phyloP scores from a whole-genome alignment of 1,140 invertebrate genomes.

The Lepidurus couesii region DNA sequence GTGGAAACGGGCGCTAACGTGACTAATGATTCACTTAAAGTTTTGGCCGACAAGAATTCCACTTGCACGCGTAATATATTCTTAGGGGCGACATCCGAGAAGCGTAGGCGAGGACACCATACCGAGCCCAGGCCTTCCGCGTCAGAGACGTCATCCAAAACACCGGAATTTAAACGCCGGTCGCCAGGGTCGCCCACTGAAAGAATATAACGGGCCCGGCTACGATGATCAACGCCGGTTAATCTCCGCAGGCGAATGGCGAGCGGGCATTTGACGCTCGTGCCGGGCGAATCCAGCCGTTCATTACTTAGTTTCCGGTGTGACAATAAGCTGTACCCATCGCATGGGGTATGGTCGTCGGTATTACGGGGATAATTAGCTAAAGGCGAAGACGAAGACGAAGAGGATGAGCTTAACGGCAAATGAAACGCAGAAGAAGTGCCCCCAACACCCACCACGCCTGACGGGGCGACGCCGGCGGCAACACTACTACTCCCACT shows the following conservation, averaged over 20 bases:
- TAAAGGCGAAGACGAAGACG: neutral
- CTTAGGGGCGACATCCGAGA: constrained; percentile 55
- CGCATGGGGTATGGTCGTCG: neutral
- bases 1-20: constrained; percentile 21
- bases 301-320: neutral
- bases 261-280: constrained; percentile 41
- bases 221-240: constrained; percentile 48
- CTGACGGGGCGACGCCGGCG: no score
- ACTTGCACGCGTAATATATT: constrained; percentile 59
- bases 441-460: neutral
- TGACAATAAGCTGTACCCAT: neutral
- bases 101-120: constrained; percentile 60
- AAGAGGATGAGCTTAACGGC: neutral
- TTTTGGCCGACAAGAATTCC: constrained; percentile 69
- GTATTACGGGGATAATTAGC: neutral
- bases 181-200: constrained; percentile 63
- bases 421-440: neutral
- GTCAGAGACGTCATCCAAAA: constrained; percentile 70
- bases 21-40: constrained; percentile 58
- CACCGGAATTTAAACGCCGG: constrained; percentile 64
- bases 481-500: no score
- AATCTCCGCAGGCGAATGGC: constrained; percentile 44
- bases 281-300: constrained; percentile 29
- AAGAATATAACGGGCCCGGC: constrained; percentile 51
- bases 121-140: constrained; percentile 64